A percentile compares a stretch with the other conserved stretches of the same genome.
These are phyloP conservation scores for Argyresthia albistria DNA, from an alignment of 2,888 invertebrate species.

Conservation along the genomic window DNA sequence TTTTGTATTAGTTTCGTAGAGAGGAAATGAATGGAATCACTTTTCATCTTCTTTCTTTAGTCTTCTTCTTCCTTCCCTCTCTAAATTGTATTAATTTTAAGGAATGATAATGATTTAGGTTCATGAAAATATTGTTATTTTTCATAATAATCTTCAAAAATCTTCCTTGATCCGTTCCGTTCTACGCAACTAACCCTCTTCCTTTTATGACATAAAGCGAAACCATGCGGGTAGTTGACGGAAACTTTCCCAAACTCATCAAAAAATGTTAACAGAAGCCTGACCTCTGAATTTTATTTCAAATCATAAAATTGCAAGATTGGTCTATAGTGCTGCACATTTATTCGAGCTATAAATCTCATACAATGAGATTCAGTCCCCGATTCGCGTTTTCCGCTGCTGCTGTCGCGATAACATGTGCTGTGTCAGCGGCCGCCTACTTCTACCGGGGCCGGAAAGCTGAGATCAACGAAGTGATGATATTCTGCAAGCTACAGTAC, in stretches of 20 bases:
- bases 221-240: slow-evolving; percentile 30
- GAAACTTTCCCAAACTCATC: slow-evolving; percentile 10
- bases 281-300: slow-evolving; percentile 46
- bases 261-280: slow-evolving; percentile 9
- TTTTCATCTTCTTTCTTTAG: no score
- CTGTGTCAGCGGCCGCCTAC: slow-evolving; percentile 52
- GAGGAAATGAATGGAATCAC: no score
- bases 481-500: slow-evolving; percentile 60
- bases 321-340: slow-evolving; percentile 25
- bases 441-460: slow-evolving; percentile 46
- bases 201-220: no score
- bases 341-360: slow-evolving; percentile 49
- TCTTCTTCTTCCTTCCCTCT: no score
- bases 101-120: no score
- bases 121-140: no score
- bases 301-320: slow-evolving; percentile 41
- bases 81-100: no score
- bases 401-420: slow-evolving; percentile 52
- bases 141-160: no score
- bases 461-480: slow-evolving; percentile 62
- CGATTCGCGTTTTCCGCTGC: slow-evolving; percentile 50
- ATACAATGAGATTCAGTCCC: slow-evolving; percentile 25
- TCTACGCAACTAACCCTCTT: no score
- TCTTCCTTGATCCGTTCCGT: no score
- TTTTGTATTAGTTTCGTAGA: no score